These are phyloP conservation scores for Spheniscus mendiculus DNA, from an alignment of 2,113 vertebrate species.

Conservation along the genomic window DNA sequence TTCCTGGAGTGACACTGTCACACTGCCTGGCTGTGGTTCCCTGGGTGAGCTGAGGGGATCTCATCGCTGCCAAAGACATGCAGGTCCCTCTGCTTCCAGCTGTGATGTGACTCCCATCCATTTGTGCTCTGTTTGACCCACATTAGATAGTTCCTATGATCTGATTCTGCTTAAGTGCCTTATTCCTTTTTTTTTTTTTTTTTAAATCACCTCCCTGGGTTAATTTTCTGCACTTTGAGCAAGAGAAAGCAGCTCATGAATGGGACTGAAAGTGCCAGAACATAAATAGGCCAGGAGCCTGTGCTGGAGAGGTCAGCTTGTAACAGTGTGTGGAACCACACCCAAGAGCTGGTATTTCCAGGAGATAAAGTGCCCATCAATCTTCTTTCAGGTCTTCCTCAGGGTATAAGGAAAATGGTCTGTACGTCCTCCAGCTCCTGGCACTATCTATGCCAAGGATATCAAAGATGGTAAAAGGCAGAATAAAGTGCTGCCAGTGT, in stretches of 20 bases:
- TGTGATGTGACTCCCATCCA: not conserved
- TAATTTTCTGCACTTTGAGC: not conserved
- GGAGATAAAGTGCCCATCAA: not conserved
- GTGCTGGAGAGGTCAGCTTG: not conserved
- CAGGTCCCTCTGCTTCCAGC: not conserved
- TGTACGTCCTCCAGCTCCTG: not conserved
- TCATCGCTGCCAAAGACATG: not conserved
- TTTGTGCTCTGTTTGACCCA: not conserved
- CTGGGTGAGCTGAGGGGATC: not conserved
- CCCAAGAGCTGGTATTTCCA: not conserved
- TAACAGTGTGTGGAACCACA: not conserved
- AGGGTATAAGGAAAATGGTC: not conserved
- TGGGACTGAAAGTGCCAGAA: not conserved
- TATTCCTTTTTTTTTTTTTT: not conserved
- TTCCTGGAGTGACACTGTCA: not conserved
- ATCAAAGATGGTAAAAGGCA: not conserved
- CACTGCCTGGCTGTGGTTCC: not conserved
- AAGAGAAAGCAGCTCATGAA: not conserved
- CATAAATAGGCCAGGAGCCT: not conserved
- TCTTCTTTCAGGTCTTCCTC: not conserved
- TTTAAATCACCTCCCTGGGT: rapidly evolving
- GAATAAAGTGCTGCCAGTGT: not conserved
- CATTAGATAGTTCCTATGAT: not conserved
- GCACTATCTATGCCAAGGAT: not conserved
- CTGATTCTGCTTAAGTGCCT: not conserved